A percentile compares a stretch with the other conserved stretches of the same genome.
Conservation (phyloP, 2,888 invertebrate genomes). For the Chrysomela aeneicollis region DNA sequence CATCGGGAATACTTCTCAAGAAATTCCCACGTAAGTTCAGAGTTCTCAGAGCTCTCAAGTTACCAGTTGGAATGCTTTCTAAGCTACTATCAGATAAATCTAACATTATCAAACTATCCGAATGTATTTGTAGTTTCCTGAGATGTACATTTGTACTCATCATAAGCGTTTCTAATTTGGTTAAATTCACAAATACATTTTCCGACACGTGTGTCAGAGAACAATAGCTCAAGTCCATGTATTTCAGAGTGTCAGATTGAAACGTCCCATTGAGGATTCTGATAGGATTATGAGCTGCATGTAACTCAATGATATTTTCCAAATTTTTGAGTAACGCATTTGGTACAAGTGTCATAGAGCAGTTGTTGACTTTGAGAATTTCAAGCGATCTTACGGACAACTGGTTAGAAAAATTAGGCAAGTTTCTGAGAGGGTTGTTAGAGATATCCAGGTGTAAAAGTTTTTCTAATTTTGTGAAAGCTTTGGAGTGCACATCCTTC, state of each 20-base stretch:
- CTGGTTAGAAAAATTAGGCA: slow-evolving; percentile 53
- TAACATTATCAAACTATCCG: slow-evolving; percentile 65
- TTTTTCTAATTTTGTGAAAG: slow-evolving; percentile 62
- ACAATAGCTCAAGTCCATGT: slow-evolving; percentile 68
- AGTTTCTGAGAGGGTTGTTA: slow-evolving; percentile 65
- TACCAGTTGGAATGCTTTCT: slow-evolving; percentile 67
- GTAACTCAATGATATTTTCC: slow-evolving; percentile 64
- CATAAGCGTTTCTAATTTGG: slow-evolving; percentile 67
- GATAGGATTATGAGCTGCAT: slow-evolving; percentile 61
- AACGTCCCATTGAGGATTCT: slow-evolving; percentile 42
- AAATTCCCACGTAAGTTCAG: slow-evolving; percentile 71
- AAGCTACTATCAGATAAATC: slow-evolving; percentile 72
- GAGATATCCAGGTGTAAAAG: slow-evolving; percentile 71
- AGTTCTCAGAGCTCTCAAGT: slow-evolving; percentile 68
- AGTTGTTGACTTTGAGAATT: slow-evolving; percentile 68
- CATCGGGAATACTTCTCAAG: slow-evolving; percentile 66
- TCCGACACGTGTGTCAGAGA: slow-evolving; percentile 64
- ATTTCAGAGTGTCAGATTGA: slow-evolving; percentile 51
- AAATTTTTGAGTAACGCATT: slow-evolving; percentile 65
- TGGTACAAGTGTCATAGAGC: slow-evolving; percentile 67
- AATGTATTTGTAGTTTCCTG: slow-evolving; percentile 60
- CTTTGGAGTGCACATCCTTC: slow-evolving; percentile 66
- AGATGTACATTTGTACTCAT: slow-evolving; percentile 70
- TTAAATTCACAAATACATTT: slow-evolving; percentile 67
- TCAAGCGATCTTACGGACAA: slow-evolving; percentile 68